These are phyloP conservation scores for Pyrrhosoma nymphula DNA, from an alignment of 2,888 invertebrate species.

Conservation along the genomic window DNA sequence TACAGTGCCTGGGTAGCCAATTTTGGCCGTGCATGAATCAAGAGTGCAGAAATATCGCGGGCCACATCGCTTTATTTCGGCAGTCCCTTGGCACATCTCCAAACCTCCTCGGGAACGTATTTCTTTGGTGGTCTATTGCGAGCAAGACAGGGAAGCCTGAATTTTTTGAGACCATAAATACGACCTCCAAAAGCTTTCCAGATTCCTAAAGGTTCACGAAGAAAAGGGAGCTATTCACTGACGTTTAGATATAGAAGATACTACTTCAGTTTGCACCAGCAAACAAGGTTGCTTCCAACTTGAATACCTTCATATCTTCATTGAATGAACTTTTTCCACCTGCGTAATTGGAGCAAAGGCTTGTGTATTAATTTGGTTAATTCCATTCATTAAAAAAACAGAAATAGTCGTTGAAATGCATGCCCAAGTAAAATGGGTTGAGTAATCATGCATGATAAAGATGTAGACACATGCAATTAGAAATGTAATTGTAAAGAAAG, in stretches of 20 bases:
- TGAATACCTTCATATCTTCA: too few species aligned
- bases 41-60: conserved; percentile 43
- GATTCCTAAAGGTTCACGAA: background rate
- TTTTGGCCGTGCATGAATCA: conserved; percentile 38
- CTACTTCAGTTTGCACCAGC: too few species aligned
- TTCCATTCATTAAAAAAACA: too few species aligned
- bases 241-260: background rate
- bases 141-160: background rate
- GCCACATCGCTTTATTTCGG: conserved; percentile 48
- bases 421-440: too few species aligned
- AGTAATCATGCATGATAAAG: too few species aligned
- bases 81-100: background rate
- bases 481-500: too few species aligned
- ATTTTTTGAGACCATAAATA: conserved; percentile 1
- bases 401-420: too few species aligned
- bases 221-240: background rate
- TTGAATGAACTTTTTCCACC: too few species aligned
- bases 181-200: background rate
- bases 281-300: too few species aligned
- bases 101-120: background rate
- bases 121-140: background rate
- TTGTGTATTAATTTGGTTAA: too few species aligned
- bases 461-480: too few species aligned
- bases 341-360: too few species aligned
- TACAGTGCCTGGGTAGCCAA: background rate